A percentile compares a stretch with the other conserved stretches of the same genome.
Evolutionary conservation across 2,888 invertebrate genomes (phyloP).

Genomic region (Heliconius cydno): DNA sequence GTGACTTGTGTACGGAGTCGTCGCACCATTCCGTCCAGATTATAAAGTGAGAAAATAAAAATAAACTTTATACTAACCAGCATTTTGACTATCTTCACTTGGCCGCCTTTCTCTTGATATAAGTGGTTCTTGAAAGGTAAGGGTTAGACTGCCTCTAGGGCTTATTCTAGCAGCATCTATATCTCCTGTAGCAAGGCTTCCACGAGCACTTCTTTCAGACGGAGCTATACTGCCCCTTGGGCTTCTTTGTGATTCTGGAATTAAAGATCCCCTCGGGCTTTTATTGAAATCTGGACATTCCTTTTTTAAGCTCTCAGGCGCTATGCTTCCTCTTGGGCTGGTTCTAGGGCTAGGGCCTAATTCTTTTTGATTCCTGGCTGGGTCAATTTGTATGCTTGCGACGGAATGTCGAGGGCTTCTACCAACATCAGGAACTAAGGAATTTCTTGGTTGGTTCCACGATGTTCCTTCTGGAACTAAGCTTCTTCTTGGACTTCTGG

Average conservation of each 20-base stretch:
- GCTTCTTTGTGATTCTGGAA: conserved; percentile 83
- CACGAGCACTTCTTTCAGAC: conserved; percentile 76
- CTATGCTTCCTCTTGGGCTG: conserved; percentile 84
- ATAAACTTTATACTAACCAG: conserved; percentile 63
- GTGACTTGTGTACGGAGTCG: too few species aligned
- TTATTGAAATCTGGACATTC: conserved; percentile 74
- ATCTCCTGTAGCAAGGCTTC: conserved; percentile 71
- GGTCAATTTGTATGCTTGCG: conserved; percentile 76
- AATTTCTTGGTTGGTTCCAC: conserved; percentile 84
- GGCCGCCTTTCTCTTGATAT: conserved; percentile 82
- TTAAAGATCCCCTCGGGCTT: conserved; percentile 84
- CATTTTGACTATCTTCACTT: conserved; percentile 83
- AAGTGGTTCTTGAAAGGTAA: conserved; percentile 85
- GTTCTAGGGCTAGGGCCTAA: conserved; percentile 80
- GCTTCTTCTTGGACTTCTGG: conserved; percentile 85
- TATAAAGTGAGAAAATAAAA: background rate
- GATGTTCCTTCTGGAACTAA: conserved; percentile 82
- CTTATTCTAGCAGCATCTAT: conserved; percentile 73
- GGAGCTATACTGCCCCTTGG: conserved; percentile 85
- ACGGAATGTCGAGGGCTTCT: conserved; percentile 85
- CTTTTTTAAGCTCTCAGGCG: conserved; percentile 73
- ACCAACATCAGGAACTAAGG: conserved; percentile 82
- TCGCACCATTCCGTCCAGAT: too few species aligned
- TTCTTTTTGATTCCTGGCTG: conserved; percentile 74
- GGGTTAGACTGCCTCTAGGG: conserved; percentile 84